Conservation (phyloP, 1,140 invertebrate species). For the Drosophila takahashii region DNA sequence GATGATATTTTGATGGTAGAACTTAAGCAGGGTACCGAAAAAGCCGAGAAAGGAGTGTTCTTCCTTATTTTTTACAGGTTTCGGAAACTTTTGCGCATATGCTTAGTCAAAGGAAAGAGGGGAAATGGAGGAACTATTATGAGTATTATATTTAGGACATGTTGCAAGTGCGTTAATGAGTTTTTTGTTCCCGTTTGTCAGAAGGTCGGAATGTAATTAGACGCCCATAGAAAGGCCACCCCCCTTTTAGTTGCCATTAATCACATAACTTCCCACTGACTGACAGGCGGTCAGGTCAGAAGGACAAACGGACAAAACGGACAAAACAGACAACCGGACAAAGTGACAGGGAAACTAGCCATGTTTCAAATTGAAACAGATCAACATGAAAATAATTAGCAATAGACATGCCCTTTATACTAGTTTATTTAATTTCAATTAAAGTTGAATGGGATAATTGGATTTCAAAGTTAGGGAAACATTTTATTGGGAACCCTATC, state of each 20-base stretch:
- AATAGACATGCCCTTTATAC: neutral
- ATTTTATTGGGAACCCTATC: neutral
- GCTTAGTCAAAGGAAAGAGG: constrained; percentile 12
- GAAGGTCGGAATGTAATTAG: constrained; percentile 49
- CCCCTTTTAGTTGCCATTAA: constrained; percentile 43
- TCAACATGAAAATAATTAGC: constrained; percentile 35
- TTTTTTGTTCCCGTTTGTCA: constrained; percentile 48
- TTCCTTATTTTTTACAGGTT: constrained; percentile 16
- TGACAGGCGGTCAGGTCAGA: constrained; percentile 35
- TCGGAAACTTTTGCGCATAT: constrained; percentile 35
- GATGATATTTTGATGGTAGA: no score
- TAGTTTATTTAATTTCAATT: constrained; percentile 2
- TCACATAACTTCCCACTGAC: constrained; percentile 36
- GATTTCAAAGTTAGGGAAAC: neutral
- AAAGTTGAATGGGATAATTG: neutral
- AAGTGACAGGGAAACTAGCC: constrained; percentile 9
- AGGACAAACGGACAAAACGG: constrained; percentile 14
- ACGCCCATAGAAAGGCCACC: constrained; percentile 31
- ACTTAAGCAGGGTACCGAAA: neutral
- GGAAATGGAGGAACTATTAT: constrained; percentile 43
- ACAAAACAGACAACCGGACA: constrained; percentile 12
- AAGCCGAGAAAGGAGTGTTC: rapidly evolving
- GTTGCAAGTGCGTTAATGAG: constrained; percentile 61
- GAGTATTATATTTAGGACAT: constrained; percentile 50
- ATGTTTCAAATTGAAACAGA: constrained; percentile 20